Evolutionary conservation across 2,888 invertebrate species (phyloP).

Genomic region (Pardosa pseudoannulata): DNA sequence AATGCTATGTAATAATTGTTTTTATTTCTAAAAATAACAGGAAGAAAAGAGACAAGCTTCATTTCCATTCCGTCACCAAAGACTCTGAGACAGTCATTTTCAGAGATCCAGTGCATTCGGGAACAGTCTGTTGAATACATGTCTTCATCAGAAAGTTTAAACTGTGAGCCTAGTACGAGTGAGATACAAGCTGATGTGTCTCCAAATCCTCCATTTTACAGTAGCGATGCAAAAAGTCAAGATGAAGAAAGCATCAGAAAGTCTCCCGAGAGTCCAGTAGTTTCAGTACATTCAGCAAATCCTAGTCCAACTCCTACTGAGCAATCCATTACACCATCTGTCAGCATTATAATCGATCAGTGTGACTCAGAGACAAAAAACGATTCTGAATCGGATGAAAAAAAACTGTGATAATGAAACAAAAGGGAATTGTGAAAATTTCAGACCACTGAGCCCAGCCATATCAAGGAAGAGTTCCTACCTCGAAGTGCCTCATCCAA

Average conservation of each 20-base stretch:
- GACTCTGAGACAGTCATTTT: slow-evolving; percentile 58
- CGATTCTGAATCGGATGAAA: slow-evolving; percentile 49
- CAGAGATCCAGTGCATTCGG: slow-evolving; percentile 66
- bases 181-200: slow-evolving; percentile 68
- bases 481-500: slow-evolving; percentile 70
- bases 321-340: slow-evolving; percentile 11
- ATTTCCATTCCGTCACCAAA: slow-evolving; percentile 46
- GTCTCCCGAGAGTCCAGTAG: slow-evolving; percentile 2
- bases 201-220: slow-evolving; percentile 31
- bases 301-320: slow-evolving; percentile 31
- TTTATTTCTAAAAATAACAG: slow-evolving; percentile 12
- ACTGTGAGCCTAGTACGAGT: slow-evolving; percentile 57
- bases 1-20: not conserved
- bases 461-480: slow-evolving; percentile 65
- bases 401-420: slow-evolving; percentile 56
- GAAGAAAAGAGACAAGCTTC: slow-evolving; percentile 67
- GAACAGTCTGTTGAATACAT: slow-evolving; percentile 72
- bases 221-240: not conserved
- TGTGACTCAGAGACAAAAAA: slow-evolving; percentile 56
- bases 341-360: slow-evolving; percentile 48
- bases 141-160: slow-evolving; percentile 72
- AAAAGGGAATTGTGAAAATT: slow-evolving; percentile 23
- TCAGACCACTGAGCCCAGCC: slow-evolving; percentile 36
- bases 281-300: slow-evolving; percentile 15
- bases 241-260: slow-evolving; percentile 1